Evolutionary conservation across 2,797 vertebrate genomes (phyloP).

Genomic region (Ptychobarbus kaznakovi): DNA sequence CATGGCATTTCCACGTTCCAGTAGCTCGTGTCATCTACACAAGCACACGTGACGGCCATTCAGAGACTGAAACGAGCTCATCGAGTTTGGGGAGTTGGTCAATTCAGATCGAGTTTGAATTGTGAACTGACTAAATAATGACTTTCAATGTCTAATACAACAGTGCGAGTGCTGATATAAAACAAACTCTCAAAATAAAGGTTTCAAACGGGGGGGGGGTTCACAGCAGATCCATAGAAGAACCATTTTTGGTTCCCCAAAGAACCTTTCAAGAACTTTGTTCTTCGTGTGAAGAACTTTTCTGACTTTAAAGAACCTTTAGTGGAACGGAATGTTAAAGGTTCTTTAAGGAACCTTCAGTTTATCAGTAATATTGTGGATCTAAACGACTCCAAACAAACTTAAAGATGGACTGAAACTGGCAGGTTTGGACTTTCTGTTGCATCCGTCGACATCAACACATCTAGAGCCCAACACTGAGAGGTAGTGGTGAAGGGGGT

Average conservation of each 20-base stretch:
- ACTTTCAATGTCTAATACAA: not conserved
- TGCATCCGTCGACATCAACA: not conserved
- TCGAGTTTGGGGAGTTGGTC: not conserved
- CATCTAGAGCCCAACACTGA: conserved; percentile 54
- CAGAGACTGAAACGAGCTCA: not conserved
- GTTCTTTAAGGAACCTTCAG: not conserved
- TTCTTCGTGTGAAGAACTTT: not conserved
- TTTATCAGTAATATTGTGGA: not conserved
- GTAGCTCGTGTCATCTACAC: not conserved
- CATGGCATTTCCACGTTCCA: not conserved
- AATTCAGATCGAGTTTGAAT: conserved; percentile 1
- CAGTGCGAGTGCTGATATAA: not conserved
- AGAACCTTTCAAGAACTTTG: not conserved
- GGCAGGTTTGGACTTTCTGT: not conserved
- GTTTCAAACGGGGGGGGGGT: not conserved
- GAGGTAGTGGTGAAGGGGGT: conserved; percentile 42
- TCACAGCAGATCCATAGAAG: not conserved
- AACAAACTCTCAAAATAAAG: not conserved
- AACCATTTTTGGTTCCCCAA: not conserved
- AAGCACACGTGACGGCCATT: not conserved
- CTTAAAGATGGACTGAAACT: not conserved
- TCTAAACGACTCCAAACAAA: not conserved
- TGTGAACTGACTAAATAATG: not conserved
- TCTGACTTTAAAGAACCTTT: not conserved
- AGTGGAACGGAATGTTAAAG: not conserved